A percentile compares a stretch with the other conserved stretches of the same genome.
Conservation (phyloP, 2,797 vertebrate species). For the Sebastes goodei region DNA sequence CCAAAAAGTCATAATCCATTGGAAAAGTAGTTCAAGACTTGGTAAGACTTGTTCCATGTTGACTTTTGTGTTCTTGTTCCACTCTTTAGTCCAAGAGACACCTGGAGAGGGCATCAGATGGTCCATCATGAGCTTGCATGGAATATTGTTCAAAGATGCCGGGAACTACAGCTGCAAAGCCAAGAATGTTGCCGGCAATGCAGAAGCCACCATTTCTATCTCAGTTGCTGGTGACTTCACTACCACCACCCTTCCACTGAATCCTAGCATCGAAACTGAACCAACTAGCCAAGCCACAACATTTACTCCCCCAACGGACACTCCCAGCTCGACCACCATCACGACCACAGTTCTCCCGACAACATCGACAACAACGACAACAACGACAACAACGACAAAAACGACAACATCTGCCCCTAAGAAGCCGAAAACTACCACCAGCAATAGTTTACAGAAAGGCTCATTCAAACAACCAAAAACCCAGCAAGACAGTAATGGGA, state of each 20-base stretch:
- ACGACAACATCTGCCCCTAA: neutral
- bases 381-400: slow-evolving; percentile 25
- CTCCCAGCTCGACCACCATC: neutral
- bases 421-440: slow-evolving; percentile 36
- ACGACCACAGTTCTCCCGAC: slow-evolving; percentile 26
- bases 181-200: slow-evolving; percentile 90
- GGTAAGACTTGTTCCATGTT: neutral
- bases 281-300: slow-evolving; percentile 54
- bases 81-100: slow-evolving; percentile 90
- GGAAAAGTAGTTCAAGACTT: neutral
- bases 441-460: slow-evolving; percentile 45
- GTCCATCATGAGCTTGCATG: slow-evolving; percentile 94
- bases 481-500: slow-evolving; percentile 59
- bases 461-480: slow-evolving; percentile 52
- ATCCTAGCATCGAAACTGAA: slow-evolving; percentile 16
- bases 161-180: slow-evolving; percentile 94
- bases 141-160: slow-evolving; percentile 88
- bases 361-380: slow-evolving; percentile 32
- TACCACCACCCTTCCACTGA: slow-evolving; percentile 74
- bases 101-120: slow-evolving; percentile 91
- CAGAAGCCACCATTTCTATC: slow-evolving; percentile 88
- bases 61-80: slow-evolving; percentile 20
- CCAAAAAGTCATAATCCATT: neutral
- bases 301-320: slow-evolving; percentile 33
- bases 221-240: slow-evolving; percentile 83